Evolutionary conservation across 1,140 invertebrate genomes (phyloP).

Genomic region (Whitmania pigra): DNA sequence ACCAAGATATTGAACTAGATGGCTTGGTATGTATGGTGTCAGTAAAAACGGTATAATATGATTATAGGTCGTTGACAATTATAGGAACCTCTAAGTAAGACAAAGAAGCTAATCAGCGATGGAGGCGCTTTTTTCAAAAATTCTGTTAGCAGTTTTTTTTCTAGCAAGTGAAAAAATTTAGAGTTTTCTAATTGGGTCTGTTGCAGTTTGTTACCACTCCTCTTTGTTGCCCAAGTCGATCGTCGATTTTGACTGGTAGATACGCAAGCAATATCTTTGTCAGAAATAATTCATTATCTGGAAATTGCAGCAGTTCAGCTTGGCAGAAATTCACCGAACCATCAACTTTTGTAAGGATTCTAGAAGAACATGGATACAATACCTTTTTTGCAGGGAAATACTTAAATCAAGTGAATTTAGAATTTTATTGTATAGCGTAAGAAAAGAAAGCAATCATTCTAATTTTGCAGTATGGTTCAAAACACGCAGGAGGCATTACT

Average conservation of each 20-base stretch:
- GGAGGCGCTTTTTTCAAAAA: no score
- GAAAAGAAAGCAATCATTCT: background rate
- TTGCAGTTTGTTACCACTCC: conserved; percentile 57
- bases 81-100: no score
- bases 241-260: conserved; percentile 67
- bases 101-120: no score
- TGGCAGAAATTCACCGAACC: conserved; percentile 57
- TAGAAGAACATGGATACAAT: conserved; percentile 54
- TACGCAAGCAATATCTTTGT: conserved; percentile 71
- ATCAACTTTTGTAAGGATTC: conserved; percentile 53
- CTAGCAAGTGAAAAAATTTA: no score
- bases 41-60: no score
- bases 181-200: no score
- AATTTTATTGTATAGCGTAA: background rate
- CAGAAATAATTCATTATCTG: conserved; percentile 60
- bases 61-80: no score
- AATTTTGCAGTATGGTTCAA: conserved; percentile 53
- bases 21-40: conserved; percentile 50
- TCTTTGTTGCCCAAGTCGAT: conserved; percentile 75
- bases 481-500: conserved; percentile 48
- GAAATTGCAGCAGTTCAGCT: conserved; percentile 56
- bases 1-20: conserved; percentile 39
- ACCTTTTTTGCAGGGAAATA: conserved; percentile 79
- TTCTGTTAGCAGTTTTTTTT: no score
- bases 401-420: conserved; percentile 55